A percentile compares a stretch with the other conserved stretches of the same genome.
These are phyloP conservation scores for Torymus auratus DNA, from an alignment of 2,888 invertebrate genomes.

Conservation along the genomic window DNA sequence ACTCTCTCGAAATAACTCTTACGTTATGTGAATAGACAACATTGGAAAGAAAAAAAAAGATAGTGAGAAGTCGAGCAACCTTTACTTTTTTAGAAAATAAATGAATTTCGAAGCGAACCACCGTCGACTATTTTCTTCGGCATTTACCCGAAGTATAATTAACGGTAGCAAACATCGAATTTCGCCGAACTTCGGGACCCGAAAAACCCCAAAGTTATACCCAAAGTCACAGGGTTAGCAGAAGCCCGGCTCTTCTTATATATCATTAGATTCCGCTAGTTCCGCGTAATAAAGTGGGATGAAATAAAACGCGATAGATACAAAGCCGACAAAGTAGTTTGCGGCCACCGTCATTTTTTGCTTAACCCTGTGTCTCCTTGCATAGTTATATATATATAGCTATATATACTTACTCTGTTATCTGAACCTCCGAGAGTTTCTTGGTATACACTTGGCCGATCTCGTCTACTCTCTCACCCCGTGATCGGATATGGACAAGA, in stretches of 20 bases:
- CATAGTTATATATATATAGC: background rate
- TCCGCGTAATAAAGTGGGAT: conserved; percentile 5
- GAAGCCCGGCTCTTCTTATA: background rate
- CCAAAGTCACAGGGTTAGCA: background rate
- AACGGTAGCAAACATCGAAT: conserved; percentile 1
- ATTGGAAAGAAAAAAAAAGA: no score
- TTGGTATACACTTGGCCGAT: conserved; percentile 35
- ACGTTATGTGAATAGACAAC: no score
- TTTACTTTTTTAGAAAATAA: no score
- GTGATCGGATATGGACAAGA: background rate
- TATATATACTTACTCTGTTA: conserved; percentile 16
- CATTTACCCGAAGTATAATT: background rate
- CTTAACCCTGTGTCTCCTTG: background rate
- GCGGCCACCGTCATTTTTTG: background rate
- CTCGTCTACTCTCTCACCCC: conserved; percentile 25
- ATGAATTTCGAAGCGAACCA: no score
- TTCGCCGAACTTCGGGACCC: conserved; percentile 18
- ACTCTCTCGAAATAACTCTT: no score
- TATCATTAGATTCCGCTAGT: conserved; percentile 29
- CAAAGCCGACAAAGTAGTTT: conserved; percentile 7
- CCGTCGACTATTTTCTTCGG: no score
- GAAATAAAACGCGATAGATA: background rate
- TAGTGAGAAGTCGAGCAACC: no score
- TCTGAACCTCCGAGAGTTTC: conserved; percentile 35
- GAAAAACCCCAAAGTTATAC: conserved; percentile 20